Base-by-base conservation (phyloP, 2,797 vertebrate genomes). In the Falco concolor region DNA sequence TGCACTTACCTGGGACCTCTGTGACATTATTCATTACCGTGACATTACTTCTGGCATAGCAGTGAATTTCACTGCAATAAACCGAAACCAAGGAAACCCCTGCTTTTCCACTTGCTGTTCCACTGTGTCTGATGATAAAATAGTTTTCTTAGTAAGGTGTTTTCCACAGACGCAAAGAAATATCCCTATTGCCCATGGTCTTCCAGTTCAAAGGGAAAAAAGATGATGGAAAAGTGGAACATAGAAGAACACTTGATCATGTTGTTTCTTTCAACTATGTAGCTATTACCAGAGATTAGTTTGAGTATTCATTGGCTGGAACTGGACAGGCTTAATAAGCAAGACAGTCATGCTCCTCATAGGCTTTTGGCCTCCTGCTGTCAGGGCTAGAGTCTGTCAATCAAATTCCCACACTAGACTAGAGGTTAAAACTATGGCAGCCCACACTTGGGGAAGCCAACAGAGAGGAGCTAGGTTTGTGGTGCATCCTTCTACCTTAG, bases 11-110 rank as follows among this genome's bases (percentile, higher is more conserved):
- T 12, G 1, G 30, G 50, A 87, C 54, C 59, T 76, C 50, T 72
- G 54, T 95, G 65, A 86, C 85, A 93, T 88, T 77, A 27, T 8
- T 83, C 60, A 49, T 92, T 84, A 80, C 68, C 70, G 64, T 77
- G 77, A 86, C 68, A 54, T 78, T 92, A 69, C 20, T 78, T 81
- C 38, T 90, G 90, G 59, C 50, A 81, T 49, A 86, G 69, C 2
- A 86, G 53, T 64, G 80, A 88, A 90, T 90, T 95, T 88, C 69
- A 59, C 63, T 95, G 80, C 80, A 80, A 68, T 81, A 74, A 87
- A 84, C 49, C 47, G 63, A 54, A 91, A 54, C 42, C 50, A 81
- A 76, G 42, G 61, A 90, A 90, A 89, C 83, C 14, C 28, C 22
- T 93, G 30, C 44, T 84, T 68, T 83, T 87, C 49, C 40, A 47